phyloP scores from a whole-genome alignment of 1,140 invertebrate genomes.

The Ostrea edulis region DNA sequence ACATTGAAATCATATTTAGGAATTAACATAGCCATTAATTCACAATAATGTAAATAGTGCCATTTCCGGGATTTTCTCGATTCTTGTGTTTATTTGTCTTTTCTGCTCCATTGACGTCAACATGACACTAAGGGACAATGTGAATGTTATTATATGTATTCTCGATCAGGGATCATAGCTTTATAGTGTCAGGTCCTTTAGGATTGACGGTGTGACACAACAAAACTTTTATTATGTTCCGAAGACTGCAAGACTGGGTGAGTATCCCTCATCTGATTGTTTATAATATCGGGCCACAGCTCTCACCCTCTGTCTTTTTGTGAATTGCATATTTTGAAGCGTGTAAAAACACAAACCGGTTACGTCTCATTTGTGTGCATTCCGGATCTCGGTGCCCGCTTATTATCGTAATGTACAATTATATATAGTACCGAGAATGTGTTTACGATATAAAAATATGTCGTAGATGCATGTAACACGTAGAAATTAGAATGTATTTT shows the following conservation, averaged over 20 bases:
- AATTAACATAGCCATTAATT: no score
- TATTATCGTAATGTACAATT: no score
- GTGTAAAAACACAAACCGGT: conserved; percentile 13
- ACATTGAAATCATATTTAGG: no score
- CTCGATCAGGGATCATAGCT: no score
- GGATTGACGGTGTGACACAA: no score
- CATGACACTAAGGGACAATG: neutral
- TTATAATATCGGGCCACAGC: neutral
- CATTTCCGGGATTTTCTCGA: neutral
- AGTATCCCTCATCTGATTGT: neutral
- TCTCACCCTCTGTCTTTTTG: neutral
- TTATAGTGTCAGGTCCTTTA: no score
- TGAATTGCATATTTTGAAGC: neutral
- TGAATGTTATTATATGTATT: neutral
- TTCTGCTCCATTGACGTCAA: conserved; percentile 19
- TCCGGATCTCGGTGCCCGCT: neutral
- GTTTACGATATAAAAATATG: no score
- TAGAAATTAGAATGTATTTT: no score
- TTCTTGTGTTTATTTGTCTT: neutral
- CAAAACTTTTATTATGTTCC: neutral
- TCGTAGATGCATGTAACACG: no score
- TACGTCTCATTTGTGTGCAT: neutral
- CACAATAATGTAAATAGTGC: no score
- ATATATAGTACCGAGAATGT: no score
- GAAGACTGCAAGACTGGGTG: conserved; percentile 3